phyloP scores from a whole-genome alignment of 2,888 invertebrate genomes.

The Hydropsyche betteni region DNA sequence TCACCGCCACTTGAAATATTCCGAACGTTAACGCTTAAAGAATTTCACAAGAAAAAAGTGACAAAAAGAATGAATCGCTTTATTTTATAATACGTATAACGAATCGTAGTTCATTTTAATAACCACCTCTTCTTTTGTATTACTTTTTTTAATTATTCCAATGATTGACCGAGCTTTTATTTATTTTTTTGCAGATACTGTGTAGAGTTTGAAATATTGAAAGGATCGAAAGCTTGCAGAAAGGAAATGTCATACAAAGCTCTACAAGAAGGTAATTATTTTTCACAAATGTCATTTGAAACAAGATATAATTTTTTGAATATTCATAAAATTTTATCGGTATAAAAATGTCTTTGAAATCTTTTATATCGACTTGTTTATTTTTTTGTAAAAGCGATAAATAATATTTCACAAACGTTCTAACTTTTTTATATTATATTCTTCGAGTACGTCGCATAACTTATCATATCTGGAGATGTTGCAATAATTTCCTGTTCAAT shows the following conservation, averaged over 20 bases:
- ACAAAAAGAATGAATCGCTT: slow-evolving; percentile 24
- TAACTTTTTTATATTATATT: too few species aligned
- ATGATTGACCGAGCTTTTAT: slow-evolving; percentile 21
- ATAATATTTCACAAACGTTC: too few species aligned
- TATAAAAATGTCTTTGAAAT: too few species aligned
- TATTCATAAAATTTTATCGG: too few species aligned
- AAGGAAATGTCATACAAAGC: slow-evolving; percentile 76
- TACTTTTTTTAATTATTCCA: background rate
- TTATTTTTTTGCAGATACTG: slow-evolving; percentile 77
- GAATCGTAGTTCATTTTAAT: slow-evolving; percentile 14
- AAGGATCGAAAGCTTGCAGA: slow-evolving; percentile 83
- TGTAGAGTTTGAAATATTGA: slow-evolving; percentile 84
- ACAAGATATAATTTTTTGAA: too few species aligned
- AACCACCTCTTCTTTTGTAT: background rate
- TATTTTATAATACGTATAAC: slow-evolving; percentile 19
- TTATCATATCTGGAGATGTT: too few species aligned
- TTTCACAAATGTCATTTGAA: background rate
- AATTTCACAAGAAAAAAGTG: background rate
- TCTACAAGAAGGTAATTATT: slow-evolving; percentile 75
- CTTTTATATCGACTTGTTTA: too few species aligned
- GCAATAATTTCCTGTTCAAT: too few species aligned
- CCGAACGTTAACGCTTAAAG: slow-evolving; percentile 21
- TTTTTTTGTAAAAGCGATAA: too few species aligned
- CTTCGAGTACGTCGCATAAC: too few species aligned
- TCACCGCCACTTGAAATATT: slow-evolving; percentile 19